Percentiles rank a stretch among this genome's conserved stretches.
Conservation (phyloP, 2,113 vertebrate genomes). For the Solea solea region DNA sequence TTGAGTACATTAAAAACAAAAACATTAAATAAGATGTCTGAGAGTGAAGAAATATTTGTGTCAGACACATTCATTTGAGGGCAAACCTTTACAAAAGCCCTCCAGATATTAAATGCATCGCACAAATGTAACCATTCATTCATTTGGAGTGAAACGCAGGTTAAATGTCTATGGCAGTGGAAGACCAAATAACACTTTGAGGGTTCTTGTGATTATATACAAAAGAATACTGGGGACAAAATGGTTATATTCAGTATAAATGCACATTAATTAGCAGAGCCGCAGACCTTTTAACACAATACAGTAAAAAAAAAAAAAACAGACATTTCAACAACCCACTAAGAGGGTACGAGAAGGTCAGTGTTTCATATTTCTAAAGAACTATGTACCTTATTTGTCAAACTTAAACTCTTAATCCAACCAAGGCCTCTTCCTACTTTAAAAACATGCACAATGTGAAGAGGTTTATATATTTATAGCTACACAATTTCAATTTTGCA, state of each 20-base stretch:
- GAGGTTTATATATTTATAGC: no score
- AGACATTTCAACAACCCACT: background rate
- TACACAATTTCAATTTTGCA: no score
- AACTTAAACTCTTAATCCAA: background rate
- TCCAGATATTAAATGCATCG: no score
- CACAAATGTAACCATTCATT: no score
- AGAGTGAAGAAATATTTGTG: no score
- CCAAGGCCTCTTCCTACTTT: conserved; percentile 21
- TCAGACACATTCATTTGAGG: no score
- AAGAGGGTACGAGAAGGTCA: no score
- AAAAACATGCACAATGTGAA: background rate
- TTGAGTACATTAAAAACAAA: no score
- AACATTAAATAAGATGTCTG: no score
- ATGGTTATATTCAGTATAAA: conserved; percentile 14
- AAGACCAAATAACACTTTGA: background rate
- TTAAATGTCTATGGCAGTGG: background rate
- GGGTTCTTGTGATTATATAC: conserved; percentile 4
- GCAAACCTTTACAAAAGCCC: no score
- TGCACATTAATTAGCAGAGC: conserved; percentile 5
- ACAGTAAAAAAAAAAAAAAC: background rate
- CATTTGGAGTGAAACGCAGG: background rate
- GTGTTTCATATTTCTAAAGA: background rate
- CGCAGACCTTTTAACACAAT: background rate
- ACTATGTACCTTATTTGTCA: no score
- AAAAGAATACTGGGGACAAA: conserved; percentile 20